Conservation (phyloP, 1,140 invertebrate genomes). For the Pseudobourletiella spinata region DNA sequence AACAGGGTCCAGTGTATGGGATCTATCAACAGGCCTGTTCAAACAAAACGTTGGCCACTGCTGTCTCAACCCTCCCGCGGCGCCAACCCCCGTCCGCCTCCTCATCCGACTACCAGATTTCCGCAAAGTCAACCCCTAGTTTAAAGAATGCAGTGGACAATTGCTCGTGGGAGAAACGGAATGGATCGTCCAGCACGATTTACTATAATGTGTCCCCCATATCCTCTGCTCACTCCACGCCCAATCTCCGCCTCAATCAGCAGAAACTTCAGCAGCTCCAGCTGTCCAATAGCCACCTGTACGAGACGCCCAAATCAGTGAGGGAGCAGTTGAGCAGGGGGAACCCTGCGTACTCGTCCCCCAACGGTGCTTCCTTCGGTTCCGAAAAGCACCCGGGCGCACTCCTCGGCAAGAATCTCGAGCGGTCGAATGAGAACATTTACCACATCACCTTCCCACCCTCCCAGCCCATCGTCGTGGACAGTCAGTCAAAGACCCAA, state of each 20-base stretch:
- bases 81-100: no score
- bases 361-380: neutral
- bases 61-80: slow-evolving; percentile 12
- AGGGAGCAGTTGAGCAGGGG: neutral
- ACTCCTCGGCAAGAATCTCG: slow-evolving; percentile 7
- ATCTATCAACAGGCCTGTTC: neutral
- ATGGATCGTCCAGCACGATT: slow-evolving; percentile 5
- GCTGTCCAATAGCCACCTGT: neutral
- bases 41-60: neutral
- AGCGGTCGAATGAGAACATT: slow-evolving; percentile 20
- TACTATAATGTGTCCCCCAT: slow-evolving; percentile 10
- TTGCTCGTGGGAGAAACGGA: slow-evolving; percentile 10
- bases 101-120: slow-evolving; percentile 3
- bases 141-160: slow-evolving; percentile 22
- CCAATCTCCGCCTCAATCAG: slow-evolving; percentile 48
- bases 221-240: slow-evolving; percentile 45
- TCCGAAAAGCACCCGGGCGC: slow-evolving; percentile 7
- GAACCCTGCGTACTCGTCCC: neutral
- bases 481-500: slow-evolving; percentile 17
- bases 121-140: slow-evolving; percentile 27
- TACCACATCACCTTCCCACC: slow-evolving; percentile 11
- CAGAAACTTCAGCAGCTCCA: slow-evolving; percentile 35
- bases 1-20: slow-evolving; percentile 1
- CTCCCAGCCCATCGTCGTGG: slow-evolving; percentile 16
- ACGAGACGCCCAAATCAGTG: neutral